Evolutionary conservation across 2,113 vertebrate genomes (phyloP).

Genomic region (Cercopithecus mona): DNA sequence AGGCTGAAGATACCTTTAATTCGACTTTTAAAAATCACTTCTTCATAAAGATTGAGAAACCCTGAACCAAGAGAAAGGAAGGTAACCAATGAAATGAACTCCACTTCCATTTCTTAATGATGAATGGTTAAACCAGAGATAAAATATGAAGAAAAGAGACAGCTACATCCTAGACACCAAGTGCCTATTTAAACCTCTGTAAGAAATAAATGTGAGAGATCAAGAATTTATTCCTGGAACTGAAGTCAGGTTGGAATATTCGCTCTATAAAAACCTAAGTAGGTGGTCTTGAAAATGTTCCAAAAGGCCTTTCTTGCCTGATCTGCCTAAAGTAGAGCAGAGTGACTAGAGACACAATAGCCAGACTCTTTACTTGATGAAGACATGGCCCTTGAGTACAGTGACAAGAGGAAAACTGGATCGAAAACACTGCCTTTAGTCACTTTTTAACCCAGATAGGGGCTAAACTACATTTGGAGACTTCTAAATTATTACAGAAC

Average conservation of each 20-base stretch:
- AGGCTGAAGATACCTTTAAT: not conserved
- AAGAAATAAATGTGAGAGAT: conserved; percentile 39
- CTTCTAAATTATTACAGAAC: conserved; percentile 2
- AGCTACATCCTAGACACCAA: not conserved
- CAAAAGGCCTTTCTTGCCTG: conserved; percentile 9
- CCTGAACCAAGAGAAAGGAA: conserved; percentile 3
- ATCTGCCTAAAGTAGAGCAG: not conserved
- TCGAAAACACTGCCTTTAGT: not conserved
- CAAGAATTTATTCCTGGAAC: conserved; percentile 46
- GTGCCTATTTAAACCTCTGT: not conserved
- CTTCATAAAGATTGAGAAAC: not conserved
- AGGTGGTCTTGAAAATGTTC: conserved; percentile 42
- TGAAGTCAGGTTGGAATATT: conserved; percentile 1
- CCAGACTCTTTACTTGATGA: not conserved
- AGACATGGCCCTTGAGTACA: not conserved
- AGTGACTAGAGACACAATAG: not conserved
- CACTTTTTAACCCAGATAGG: not conserved
- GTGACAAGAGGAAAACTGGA: not conserved
- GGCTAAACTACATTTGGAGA: conserved; percentile 31
- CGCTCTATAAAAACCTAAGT: conserved; percentile 19
- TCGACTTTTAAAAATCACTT: not conserved
- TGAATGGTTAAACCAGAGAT: not conserved
- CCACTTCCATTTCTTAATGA: not conserved
- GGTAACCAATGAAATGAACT: conserved; percentile 37
- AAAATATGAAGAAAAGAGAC: not conserved